These are phyloP conservation scores for honey bee (Apis mellifera) DNA, from an alignment of 1,140 invertebrate genomes.

Conservation along the genomic window DNA sequence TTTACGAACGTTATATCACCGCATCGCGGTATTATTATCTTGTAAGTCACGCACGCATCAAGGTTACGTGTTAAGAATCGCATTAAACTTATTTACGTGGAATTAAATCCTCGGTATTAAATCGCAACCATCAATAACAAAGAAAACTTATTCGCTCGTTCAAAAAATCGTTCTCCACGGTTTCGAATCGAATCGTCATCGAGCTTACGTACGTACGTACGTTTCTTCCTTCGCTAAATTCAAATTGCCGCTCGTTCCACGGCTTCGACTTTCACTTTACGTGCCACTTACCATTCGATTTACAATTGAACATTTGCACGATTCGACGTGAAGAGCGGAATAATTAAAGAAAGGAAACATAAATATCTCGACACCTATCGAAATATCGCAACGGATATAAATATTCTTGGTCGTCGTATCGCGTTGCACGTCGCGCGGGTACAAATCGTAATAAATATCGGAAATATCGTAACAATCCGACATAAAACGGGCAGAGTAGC, in stretches of 20 bases:
- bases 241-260: neutral
- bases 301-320: neutral
- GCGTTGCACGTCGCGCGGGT: no score
- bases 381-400: no score
- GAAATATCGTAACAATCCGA: no score
- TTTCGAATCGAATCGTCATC: neutral
- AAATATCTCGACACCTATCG: no score
- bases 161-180: neutral
- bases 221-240: neutral
- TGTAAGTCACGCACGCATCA: neutral
- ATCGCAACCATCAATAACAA: neutral
- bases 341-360: neutral
- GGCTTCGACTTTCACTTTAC: neutral
- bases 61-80: neutral
- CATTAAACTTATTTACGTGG: neutral
- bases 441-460: no score
- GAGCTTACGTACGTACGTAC: neutral
- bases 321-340: neutral
- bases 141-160: neutral
- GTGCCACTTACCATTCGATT: no score
- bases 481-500: no score
- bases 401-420: no score
- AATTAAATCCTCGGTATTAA: neutral
- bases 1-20: neutral
- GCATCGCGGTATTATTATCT: neutral